Evolutionary conservation across 1,140 invertebrate genomes (phyloP).

Genomic region (Caenorhabditis latens): DNA sequence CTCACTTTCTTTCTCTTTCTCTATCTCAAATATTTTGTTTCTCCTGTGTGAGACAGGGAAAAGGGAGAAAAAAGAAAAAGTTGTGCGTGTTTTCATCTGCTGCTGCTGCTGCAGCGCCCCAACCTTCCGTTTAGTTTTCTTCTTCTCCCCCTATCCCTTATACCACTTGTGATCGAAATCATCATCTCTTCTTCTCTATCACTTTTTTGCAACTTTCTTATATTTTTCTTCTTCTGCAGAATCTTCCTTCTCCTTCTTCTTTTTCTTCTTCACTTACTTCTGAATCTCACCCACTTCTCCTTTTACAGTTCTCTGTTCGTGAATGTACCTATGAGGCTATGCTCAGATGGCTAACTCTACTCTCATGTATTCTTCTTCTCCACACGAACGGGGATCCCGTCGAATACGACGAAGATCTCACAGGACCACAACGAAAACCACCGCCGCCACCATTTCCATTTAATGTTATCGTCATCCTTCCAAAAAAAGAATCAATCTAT

Average conservation of each 20-base stretch:
- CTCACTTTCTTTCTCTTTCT: constrained; percentile 6
- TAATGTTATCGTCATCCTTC: constrained; percentile 74
- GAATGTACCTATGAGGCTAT: constrained; percentile 64
- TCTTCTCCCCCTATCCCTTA: constrained; percentile 29
- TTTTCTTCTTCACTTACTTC: background rate
- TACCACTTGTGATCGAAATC: constrained; percentile 45
- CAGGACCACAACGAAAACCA: background rate
- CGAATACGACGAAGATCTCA: constrained; percentile 17
- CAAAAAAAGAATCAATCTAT: constrained; percentile 70
- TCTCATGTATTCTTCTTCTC: constrained; percentile 44
- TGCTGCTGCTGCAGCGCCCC: background rate
- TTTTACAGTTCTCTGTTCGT: constrained; percentile 11
- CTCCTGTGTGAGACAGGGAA: background rate
- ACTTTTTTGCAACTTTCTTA: background rate
- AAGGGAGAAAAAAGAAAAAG: constrained; percentile 5
- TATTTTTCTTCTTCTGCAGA: background rate
- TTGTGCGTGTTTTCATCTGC: constrained; percentile 51
- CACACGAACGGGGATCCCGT: background rate
- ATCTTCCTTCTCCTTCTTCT: background rate
- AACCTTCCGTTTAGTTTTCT: constrained; percentile 25
- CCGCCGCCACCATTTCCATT: constrained; percentile 67
- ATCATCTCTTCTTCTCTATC: background rate
- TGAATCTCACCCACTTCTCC: constrained; percentile 81
- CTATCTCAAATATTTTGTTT: constrained; percentile 21
- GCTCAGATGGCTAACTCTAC: constrained; percentile 53